Conservation (phyloP, 1,140 invertebrate genomes). For the Eurosta solidaginis region DNA sequence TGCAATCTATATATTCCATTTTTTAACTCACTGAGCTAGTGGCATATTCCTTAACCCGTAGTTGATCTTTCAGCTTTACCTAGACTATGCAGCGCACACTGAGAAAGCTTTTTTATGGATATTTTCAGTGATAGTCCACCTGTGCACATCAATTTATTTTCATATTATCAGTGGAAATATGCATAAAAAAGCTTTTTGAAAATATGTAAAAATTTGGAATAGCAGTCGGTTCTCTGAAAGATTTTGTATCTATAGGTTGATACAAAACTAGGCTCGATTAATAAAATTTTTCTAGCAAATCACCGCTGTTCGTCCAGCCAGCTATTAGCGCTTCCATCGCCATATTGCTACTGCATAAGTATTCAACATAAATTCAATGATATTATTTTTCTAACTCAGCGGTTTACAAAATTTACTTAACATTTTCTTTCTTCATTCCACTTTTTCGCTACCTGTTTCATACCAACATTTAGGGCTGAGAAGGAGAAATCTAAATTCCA, state of each 20-base stretch:
- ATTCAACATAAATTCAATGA: not conserved
- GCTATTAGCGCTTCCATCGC: not conserved
- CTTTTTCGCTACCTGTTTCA: not conserved
- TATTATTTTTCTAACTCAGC: not conserved
- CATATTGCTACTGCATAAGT: not conserved
- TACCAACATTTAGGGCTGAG: constrained; percentile 76
- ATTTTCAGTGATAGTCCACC: not conserved
- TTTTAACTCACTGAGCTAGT: not conserved
- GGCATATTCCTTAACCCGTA: not conserved
- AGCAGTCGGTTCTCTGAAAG: not conserved
- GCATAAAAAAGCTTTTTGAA: constrained; percentile 3
- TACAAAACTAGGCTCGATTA: constrained; percentile 1
- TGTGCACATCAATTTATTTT: not conserved
- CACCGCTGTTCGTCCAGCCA: not conserved
- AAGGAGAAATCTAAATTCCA: constrained; percentile 97
- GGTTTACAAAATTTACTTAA: too few relatives aligned
- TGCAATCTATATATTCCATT: not conserved
- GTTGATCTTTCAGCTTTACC: not conserved
- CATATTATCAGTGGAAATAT: not conserved
- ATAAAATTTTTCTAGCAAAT: not conserved
- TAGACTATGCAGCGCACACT: not conserved
- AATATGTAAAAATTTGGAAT: not conserved
- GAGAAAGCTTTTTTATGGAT: constrained; percentile 10
- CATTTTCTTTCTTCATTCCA: not conserved
- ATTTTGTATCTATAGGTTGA: not conserved